Percentiles rank a stretch among this genome's conserved stretches.
phyloP scores from a whole-genome alignment of 2,797 vertebrate species.

The Apogon hyalosoma region DNA sequence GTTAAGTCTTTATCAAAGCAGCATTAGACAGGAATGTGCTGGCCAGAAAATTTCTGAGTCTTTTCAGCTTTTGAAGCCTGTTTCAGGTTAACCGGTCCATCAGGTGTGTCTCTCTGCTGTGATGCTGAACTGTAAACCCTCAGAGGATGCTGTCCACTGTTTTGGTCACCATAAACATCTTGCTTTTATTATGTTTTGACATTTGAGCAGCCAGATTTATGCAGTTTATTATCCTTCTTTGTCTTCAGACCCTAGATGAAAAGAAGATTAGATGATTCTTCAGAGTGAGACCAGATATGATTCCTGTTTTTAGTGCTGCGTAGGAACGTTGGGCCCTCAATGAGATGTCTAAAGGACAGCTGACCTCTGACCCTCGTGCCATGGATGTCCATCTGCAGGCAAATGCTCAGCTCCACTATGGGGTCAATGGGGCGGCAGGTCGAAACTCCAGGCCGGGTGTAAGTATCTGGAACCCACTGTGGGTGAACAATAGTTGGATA shows the following conservation, averaged over 20 bases:
- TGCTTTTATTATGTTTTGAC: not conserved
- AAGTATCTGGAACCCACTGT: conserved; percentile 42
- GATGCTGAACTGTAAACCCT: not conserved
- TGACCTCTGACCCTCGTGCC: conserved; percentile 59
- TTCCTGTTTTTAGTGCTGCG: conserved; percentile 1
- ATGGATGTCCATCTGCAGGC: conserved; percentile 72
- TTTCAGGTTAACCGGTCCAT: conserved; percentile 60
- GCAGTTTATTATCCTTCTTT: conserved; percentile 9
- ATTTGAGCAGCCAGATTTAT: not conserved
- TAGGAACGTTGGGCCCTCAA: conserved; percentile 15
- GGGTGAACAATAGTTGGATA: too few relatives aligned
- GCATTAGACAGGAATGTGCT: conserved; percentile 44
- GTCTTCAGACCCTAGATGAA: conserved; percentile 34
- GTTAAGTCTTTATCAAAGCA: conserved; percentile 3
- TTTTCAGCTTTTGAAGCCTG: conserved; percentile 47
- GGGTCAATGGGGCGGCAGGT: conserved; percentile 57
- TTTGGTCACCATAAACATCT: not conserved
- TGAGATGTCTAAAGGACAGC: conserved; percentile 49
- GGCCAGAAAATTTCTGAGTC: not conserved
- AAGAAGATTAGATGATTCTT: conserved; percentile 42
- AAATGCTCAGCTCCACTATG: conserved; percentile 57
- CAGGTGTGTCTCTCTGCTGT: conserved; percentile 31
- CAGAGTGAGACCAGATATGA: conserved; percentile 32
- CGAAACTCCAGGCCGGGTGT: conserved; percentile 57
- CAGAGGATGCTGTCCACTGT: not conserved